Evolutionary conservation across 2,113 vertebrate species (phyloP).

Genomic region (Scytalopus superciliaris): DNA sequence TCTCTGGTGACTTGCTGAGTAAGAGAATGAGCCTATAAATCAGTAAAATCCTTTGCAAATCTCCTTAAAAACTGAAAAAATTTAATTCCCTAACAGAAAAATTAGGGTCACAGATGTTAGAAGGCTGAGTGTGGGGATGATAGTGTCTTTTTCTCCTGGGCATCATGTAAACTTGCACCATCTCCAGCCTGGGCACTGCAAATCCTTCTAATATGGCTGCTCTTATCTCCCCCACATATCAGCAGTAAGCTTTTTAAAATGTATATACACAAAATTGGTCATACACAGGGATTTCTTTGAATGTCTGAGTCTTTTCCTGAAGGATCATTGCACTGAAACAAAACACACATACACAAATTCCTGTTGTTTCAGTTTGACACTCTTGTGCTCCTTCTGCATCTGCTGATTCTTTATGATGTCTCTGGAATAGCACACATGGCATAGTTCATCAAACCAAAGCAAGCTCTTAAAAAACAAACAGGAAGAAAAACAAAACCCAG

Average conservation of each 20-base stretch:
- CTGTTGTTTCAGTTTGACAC: background rate
- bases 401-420: background rate
- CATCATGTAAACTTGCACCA: background rate
- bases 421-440: constrained; percentile 41
- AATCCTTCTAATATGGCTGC: background rate
- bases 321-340: background rate
- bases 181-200: background rate
- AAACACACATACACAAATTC: background rate
- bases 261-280: background rate
- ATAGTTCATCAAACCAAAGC: constrained; percentile 39
- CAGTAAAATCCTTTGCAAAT: background rate
- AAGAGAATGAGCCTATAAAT: background rate
- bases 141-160: background rate
- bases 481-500: constrained; percentile 10
- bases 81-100: background rate
- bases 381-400: background rate
- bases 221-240: background rate
- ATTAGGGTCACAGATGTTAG: background rate
- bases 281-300: background rate
- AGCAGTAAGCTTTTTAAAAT: background rate
- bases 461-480: constrained; percentile 25
- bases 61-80: background rate
- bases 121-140: background rate
- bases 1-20: background rate
- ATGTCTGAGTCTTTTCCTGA: background rate